phyloP scores from a whole-genome alignment of 2,888 invertebrate species.

The Stenoptilia bipunctidactyla region DNA sequence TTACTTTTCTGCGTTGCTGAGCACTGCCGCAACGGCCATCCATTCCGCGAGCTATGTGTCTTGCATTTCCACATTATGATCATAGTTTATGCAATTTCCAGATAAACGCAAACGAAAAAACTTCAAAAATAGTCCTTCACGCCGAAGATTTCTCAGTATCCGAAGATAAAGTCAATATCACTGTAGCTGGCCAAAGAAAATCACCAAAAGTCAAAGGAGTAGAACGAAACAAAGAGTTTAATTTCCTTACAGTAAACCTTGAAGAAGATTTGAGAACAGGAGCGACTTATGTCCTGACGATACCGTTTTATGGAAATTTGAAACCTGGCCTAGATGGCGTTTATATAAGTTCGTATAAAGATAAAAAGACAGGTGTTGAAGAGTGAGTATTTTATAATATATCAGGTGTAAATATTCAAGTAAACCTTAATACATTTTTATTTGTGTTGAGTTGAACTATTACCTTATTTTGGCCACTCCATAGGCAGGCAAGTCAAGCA shows the following conservation, averaged over 20 bases:
- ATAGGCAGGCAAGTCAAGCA: too few relatives aligned
- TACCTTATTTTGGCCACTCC: too few relatives aligned
- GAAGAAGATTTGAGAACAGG: too few relatives aligned
- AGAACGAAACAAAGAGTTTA: slow-evolving; percentile 62
- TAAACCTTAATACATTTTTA: too few relatives aligned
- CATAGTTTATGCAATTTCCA: slow-evolving; percentile 28
- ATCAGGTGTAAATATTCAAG: too few relatives aligned
- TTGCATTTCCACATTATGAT: not conserved
- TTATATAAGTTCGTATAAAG: slow-evolving; percentile 77
- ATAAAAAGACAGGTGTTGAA: slow-evolving; percentile 43
- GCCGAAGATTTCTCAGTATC: slow-evolving; percentile 72
- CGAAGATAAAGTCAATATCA: slow-evolving; percentile 27
- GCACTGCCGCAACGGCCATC: too few relatives aligned
- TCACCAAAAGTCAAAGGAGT: slow-evolving; percentile 19
- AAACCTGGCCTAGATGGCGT: slow-evolving; percentile 76
- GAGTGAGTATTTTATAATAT: too few relatives aligned
- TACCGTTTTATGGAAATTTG: slow-evolving; percentile 75
- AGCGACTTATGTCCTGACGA: slow-evolving; percentile 63
- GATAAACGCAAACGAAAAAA: slow-evolving; percentile 54
- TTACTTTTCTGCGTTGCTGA: not conserved
- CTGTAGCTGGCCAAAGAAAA: slow-evolving; percentile 18
- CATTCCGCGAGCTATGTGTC: too few relatives aligned
- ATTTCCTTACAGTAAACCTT: slow-evolving; percentile 72
- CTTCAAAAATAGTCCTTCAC: slow-evolving; percentile 76
- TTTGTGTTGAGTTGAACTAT: too few relatives aligned